These are phyloP conservation scores for Rambutsinella grinnellia DNA, from an alignment of 2,888 invertebrate species.

Conservation along the genomic window DNA sequence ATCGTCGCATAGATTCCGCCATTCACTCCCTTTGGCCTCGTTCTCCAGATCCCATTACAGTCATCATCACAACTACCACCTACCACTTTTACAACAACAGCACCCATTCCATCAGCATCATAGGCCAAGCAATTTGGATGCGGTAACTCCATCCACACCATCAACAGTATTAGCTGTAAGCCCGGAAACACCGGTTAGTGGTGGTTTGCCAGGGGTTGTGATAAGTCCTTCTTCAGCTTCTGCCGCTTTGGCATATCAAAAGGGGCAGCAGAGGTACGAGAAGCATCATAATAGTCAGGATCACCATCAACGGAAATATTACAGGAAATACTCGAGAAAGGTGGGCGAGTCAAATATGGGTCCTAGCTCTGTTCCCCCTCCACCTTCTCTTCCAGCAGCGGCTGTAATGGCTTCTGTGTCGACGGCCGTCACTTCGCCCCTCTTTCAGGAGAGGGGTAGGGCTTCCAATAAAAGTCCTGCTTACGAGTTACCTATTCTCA, in stretches of 20 bases:
- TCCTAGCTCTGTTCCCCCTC: neutral
- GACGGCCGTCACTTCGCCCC: neutral
- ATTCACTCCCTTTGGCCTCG: slow-evolving; percentile 52
- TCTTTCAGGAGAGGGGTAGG: neutral
- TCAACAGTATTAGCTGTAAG: slow-evolving; percentile 57
- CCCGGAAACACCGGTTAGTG: slow-evolving; percentile 45
- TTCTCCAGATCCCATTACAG: slow-evolving; percentile 15
- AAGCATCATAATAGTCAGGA: slow-evolving; percentile 11
- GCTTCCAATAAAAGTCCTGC: slow-evolving; percentile 39
- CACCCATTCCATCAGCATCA: slow-evolving; percentile 19
- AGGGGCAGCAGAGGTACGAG: neutral
- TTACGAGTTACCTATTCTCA: slow-evolving; percentile 59
- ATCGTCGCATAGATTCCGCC: slow-evolving; percentile 49
- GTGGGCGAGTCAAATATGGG: neutral
- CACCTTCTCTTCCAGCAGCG: neutral
- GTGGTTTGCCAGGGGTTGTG: neutral
- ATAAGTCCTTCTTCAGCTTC: neutral
- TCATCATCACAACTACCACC: slow-evolving; percentile 31
- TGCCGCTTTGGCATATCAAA: neutral
- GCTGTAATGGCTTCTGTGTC: neutral
- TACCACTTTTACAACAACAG: neutral
- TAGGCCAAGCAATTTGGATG: slow-evolving; percentile 22
- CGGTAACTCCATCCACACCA: slow-evolving; percentile 56
- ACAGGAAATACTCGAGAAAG: neutral
- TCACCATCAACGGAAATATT: neutral